Conservation (phyloP, 2,888 invertebrate species). For the Drosophila ustulata region DNA sequence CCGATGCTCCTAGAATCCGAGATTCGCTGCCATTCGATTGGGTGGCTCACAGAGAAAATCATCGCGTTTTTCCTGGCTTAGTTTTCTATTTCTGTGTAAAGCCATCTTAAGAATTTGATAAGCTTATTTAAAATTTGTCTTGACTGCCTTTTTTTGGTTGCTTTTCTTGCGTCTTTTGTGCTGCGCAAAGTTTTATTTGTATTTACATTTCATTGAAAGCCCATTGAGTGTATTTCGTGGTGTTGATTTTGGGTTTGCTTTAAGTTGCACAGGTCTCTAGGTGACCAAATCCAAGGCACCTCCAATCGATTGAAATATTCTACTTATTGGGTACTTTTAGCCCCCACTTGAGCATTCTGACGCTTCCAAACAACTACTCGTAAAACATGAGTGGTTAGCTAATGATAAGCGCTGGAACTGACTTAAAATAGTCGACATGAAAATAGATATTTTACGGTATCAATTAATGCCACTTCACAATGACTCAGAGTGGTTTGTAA, state of each 20-base stretch:
- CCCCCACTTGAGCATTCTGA: neutral
- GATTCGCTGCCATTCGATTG: conserved; percentile 1
- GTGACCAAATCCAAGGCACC: neutral
- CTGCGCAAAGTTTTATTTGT: conserved; percentile 47
- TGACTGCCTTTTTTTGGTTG: conserved; percentile 20
- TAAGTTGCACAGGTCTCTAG: neutral
- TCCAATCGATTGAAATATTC: neutral
- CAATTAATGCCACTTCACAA: neutral
- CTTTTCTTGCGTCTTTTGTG: conserved; percentile 10
- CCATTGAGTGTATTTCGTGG: conserved; percentile 15
- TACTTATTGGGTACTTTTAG: conserved; percentile 1
- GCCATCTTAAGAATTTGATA: conserved; percentile 60
- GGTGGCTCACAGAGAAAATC: conserved; percentile 33
- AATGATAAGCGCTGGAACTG: neutral
- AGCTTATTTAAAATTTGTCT: conserved; percentile 72
- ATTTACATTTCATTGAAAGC: conserved; percentile 63
- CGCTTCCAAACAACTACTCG: neutral
- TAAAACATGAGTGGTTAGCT: neutral
- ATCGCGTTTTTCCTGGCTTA: conserved; percentile 62
- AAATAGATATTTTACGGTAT: neutral
- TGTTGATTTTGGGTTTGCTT: conserved; percentile 16
- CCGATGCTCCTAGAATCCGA: neutral
- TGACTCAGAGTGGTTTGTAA: neutral
- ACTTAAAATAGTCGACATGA: neutral
- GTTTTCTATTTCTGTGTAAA: conserved; percentile 64